Percentiles rank a stretch among this genome's conserved stretches.
These are phyloP conservation scores for Gavia stellata DNA, from an alignment of 2,113 vertebrate genomes.

Conservation along the genomic window DNA sequence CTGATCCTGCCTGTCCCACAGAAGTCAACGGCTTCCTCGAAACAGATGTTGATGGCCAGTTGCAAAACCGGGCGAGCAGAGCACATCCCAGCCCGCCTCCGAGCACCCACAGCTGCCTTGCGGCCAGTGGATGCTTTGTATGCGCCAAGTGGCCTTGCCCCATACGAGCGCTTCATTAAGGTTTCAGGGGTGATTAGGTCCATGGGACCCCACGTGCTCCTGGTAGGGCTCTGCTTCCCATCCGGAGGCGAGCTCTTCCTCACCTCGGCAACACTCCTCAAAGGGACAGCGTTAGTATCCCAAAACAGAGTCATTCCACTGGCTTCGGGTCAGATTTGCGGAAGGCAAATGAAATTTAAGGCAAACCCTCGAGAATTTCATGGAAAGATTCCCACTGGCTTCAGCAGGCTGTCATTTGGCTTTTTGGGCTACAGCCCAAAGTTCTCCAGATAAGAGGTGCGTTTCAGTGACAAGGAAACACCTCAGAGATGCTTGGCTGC, in stretches of 20 bases:
- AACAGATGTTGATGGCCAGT: neutral
- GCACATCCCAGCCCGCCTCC: neutral
- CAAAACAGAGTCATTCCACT: neutral
- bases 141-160: neutral
- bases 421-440: neutral
- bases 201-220: neutral
- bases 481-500: neutral
- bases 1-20: neutral
- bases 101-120: neutral
- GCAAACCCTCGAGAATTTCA: neutral
- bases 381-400: neutral
- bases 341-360: neutral
- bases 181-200: neutral
- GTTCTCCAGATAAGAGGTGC: neutral
- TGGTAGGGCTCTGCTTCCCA: neutral
- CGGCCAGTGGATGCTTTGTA: rapidly evolving
- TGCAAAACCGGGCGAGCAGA: neutral
- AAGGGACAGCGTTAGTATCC: neutral
- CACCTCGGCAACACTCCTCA: neutral
- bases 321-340: neutral
- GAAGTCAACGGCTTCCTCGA: neutral
- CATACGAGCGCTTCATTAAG: neutral
- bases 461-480: neutral
- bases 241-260: neutral
- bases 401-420: neutral